Conservation (phyloP, 2,888 invertebrate genomes). For the Pterostichus madidus region DNA sequence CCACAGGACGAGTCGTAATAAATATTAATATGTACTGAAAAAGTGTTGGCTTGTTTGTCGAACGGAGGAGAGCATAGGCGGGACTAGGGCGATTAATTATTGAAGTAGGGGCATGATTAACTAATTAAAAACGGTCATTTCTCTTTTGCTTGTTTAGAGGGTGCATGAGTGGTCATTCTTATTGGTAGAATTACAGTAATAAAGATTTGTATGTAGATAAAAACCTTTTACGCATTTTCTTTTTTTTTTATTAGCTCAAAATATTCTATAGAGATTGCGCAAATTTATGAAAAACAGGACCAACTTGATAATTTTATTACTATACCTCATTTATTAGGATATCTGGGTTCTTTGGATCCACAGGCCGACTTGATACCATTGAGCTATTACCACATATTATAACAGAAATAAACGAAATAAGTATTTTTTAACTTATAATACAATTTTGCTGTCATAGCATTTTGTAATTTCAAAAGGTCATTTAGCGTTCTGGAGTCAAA, state of each 20-base stretch:
- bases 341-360: too few relatives aligned
- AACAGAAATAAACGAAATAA: too few relatives aligned
- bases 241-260: neutral
- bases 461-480: neutral
- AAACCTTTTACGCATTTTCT: neutral
- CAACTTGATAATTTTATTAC: too few relatives aligned
- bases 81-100: constrained; percentile 11
- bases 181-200: neutral
- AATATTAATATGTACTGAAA: constrained; percentile 75
- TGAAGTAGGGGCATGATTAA: constrained; percentile 7
- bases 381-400: too few relatives aligned
- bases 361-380: too few relatives aligned
- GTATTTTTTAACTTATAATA: too few relatives aligned
- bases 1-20: constrained; percentile 76
- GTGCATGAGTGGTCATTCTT: neutral
- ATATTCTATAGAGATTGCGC: too few relatives aligned
- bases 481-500: neutral
- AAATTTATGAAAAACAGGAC: too few relatives aligned
- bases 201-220: neutral
- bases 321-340: too few relatives aligned
- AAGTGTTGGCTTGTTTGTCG: constrained; percentile 72
- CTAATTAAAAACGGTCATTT: neutral
- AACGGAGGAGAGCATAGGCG: constrained; percentile 26
- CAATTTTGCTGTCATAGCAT: too few relatives aligned
- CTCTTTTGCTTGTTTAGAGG: neutral